Base-by-base conservation (phyloP, 2,888 invertebrate species). In the Nomada fucata region DNA sequence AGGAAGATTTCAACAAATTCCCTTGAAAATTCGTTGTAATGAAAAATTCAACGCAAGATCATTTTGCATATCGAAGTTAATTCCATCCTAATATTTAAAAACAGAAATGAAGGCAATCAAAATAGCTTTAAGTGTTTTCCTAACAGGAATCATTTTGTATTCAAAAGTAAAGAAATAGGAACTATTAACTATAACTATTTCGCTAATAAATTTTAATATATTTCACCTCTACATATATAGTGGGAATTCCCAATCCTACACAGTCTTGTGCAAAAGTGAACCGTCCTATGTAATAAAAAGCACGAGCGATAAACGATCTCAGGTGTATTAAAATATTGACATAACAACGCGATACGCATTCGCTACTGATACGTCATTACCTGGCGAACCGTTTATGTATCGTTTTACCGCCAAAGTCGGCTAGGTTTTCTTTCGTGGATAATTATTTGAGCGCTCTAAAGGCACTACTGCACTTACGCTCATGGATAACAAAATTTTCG, bases 301-400 rank as follows among this genome's bases (percentile, higher is more conserved):
- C 61, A 52, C 23, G 9, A 15, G n/a, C 18, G 52, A 61, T 60
- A 71, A 60, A 61, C n/a, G 57, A 29, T 15, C 15, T 20, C 26
- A 15, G 18, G 36, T 36, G 29, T 52, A 44, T 57, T 59, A 70
- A 70, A 70, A 69, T 69, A 78, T 72, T 80, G 68, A 69, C 47
- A 15, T 9, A 23, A 68, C 75, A 65, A 69, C 59, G 18, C 5
- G 52, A 64, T 72, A 55, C 77, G 47, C n/a, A 10, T 42, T 72
- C 44, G 60, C 23, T 42, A 69, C 42, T 18, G 78, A 64, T 59
- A 69, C 59, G 42, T 50, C 36, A 15, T 4, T 20, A 20, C 55
- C 20, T n/a, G 26, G 36, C 53, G 23, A 47, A 57, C 29, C 71
- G 60, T 52, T 63, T 29, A 42, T 52, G 47, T 36, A 67, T 79